phyloP scores from a whole-genome alignment of 2,113 vertebrate genomes.

The Meleagris gallopavo region DNA sequence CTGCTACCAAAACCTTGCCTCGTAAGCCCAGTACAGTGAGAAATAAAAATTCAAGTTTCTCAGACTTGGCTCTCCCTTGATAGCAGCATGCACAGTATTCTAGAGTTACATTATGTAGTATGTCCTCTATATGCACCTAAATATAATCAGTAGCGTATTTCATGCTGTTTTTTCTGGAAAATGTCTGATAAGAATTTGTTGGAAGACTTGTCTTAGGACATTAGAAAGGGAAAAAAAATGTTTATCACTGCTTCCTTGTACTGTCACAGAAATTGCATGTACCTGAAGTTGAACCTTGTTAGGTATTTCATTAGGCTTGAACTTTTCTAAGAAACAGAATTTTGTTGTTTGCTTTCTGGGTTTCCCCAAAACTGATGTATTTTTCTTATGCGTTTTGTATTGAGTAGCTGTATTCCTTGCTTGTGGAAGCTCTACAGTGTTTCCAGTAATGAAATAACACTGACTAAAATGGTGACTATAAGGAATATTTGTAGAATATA shows the following conservation, averaged over 20 bases:
- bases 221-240: accelerated
- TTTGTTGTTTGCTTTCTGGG: not conserved
- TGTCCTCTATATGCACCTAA: not conserved
- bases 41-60: not conserved
- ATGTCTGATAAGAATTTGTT: not conserved
- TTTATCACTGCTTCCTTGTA: not conserved
- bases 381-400: not conserved
- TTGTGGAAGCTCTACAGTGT: not conserved
- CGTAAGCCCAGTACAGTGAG: not conserved
- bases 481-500: not conserved
- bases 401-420: accelerated
- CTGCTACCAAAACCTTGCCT: not conserved
- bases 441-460: not conserved
- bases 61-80: not conserved
- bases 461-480: not conserved
- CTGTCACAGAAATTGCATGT: not conserved
- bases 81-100: not conserved
- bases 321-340: not conserved
- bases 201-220: not conserved
- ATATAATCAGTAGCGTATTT: not conserved
- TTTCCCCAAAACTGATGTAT: not conserved
- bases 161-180: not conserved
- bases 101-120: not conserved
- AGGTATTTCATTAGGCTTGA: not conserved
- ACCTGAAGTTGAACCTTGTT: not conserved